Evolutionary conservation across 2,888 invertebrate genomes (phyloP).

Genomic region (Eulithis prunata): DNA sequence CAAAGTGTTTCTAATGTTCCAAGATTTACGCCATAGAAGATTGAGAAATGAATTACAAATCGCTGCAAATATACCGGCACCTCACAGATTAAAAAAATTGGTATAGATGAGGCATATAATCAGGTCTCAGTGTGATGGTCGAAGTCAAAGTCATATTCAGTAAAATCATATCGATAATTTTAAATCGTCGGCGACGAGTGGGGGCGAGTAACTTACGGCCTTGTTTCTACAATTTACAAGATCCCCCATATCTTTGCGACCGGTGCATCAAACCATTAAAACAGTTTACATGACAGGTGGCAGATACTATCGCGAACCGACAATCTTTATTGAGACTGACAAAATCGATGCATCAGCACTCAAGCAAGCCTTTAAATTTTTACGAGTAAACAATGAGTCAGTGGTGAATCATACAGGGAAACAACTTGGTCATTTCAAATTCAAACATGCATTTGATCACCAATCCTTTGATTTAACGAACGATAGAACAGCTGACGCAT

Average conservation of each 20-base stretch:
- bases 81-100: too few relatives aligned
- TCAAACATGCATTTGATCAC: too few relatives aligned
- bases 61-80: too few relatives aligned
- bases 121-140: too few relatives aligned
- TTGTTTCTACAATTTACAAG: too few relatives aligned
- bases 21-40: too few relatives aligned
- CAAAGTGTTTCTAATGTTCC: not conserved
- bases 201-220: too few relatives aligned
- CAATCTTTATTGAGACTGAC: conserved; percentile 23
- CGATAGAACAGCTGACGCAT: not conserved
- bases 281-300: conserved; percentile 12
- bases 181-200: too few relatives aligned
- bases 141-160: too few relatives aligned
- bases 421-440: not conserved
- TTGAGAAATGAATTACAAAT: too few relatives aligned
- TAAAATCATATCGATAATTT: too few relatives aligned
- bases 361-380: conserved; percentile 24
- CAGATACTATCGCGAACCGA: conserved; percentile 16
- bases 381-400: conserved; percentile 22
- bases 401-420: conserved; percentile 14
- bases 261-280: conserved; percentile 1
- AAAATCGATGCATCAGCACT: conserved; percentile 2
- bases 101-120: too few relatives aligned
- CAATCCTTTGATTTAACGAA: not conserved
- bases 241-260: not conserved